Evolutionary conservation across 2,888 invertebrate genomes (phyloP).

Genomic region (Brenthis ino): DNA sequence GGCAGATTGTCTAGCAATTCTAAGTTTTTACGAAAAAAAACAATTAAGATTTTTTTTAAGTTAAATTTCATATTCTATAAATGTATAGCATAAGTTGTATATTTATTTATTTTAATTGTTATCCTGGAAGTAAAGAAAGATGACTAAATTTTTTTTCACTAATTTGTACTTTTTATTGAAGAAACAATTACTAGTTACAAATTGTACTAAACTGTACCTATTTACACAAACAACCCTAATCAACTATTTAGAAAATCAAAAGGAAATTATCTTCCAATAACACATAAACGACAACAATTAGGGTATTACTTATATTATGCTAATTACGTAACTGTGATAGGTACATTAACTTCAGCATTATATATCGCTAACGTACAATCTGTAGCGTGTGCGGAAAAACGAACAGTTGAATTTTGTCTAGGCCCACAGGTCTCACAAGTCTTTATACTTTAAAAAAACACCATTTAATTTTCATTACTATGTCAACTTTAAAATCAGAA

Average conservation of each 20-base stretch:
- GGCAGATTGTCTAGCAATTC: too few relatives aligned
- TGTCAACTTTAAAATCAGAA: slow-evolving; percentile 46
- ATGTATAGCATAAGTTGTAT: neutral
- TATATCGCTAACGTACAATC: neutral
- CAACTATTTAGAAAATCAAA: slow-evolving; percentile 11
- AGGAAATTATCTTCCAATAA: slow-evolving; percentile 30
- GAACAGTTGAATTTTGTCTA: neutral
- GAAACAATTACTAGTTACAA: neutral
- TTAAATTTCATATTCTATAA: too few relatives aligned
- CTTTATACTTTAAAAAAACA: neutral
- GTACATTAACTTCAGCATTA: slow-evolving; percentile 11
- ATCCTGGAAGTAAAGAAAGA: too few relatives aligned
- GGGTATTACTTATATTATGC: slow-evolving; percentile 34
- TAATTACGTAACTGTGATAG: slow-evolving; percentile 31
- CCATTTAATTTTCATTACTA: slow-evolving; percentile 11
- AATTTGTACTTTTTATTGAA: too few relatives aligned
- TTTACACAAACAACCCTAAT: slow-evolving; percentile 18
- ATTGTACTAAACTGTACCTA: slow-evolving; percentile 6
- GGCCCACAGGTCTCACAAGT: neutral
- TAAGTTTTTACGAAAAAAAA: too few relatives aligned
- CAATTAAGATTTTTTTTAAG: too few relatives aligned
- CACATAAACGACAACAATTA: slow-evolving; percentile 31
- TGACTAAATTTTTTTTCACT: too few relatives aligned
- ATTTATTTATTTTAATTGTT: too few relatives aligned
- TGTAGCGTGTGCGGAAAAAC: too few relatives aligned